phyloP scores from a whole-genome alignment of 2,888 invertebrate genomes.

The Idaea aversata region DNA sequence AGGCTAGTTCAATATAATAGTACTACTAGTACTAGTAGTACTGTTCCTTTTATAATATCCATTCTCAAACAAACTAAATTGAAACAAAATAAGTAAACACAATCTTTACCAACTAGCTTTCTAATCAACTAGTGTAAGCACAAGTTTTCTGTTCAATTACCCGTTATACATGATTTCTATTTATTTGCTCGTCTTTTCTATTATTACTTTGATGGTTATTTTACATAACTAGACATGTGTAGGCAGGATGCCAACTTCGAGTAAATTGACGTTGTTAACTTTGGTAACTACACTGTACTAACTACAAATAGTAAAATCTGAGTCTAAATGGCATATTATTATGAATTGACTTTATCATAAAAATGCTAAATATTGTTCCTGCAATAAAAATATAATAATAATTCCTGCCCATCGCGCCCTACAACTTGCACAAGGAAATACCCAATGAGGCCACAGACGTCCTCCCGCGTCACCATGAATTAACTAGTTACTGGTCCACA shows the following conservation, averaged over 20 bases:
- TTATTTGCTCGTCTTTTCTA: background rate
- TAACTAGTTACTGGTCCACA: no score
- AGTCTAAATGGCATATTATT: no score
- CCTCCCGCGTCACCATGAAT: no score
- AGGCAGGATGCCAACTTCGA: background rate
- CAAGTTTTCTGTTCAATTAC: background rate
- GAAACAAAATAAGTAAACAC: background rate
- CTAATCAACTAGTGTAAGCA: background rate
- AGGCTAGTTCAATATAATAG: background rate
- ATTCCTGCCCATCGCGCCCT: no score
- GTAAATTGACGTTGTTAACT: background rate
- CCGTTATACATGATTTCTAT: background rate
- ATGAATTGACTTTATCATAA: no score
- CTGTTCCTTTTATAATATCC: background rate
- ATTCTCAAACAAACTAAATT: background rate
- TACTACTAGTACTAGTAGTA: background rate
- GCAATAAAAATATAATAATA: no score
- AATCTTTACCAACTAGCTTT: background rate
- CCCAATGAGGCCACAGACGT: no score
- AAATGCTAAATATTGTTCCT: no score
- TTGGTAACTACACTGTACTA: no score
- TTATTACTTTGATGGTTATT: background rate
- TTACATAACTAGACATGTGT: background rate
- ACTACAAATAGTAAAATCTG: no score
- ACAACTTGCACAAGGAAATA: no score